Conservation (phyloP, 2,113 vertebrate genomes). For the Syrmaticus mikado region DNA sequence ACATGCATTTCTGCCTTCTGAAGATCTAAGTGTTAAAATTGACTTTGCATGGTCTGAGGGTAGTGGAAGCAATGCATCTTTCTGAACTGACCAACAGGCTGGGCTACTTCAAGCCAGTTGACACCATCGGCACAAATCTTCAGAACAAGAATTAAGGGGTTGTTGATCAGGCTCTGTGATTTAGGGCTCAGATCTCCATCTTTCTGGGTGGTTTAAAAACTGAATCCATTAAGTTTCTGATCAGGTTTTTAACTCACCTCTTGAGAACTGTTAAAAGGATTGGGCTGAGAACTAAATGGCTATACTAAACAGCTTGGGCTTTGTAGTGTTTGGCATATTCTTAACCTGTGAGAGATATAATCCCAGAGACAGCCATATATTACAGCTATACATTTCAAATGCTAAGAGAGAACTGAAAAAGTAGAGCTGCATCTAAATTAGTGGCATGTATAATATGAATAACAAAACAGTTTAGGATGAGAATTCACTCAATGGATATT, state of each 20-base stretch:
- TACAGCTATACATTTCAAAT: background rate
- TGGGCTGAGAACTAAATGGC: background rate
- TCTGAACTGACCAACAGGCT: background rate
- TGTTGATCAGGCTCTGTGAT: background rate
- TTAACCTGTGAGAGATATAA: background rate
- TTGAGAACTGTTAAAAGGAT: background rate
- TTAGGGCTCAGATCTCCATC: background rate
- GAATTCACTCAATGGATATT: background rate
- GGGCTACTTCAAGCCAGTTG: background rate
- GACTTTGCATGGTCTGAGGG: background rate
- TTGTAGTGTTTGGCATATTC: background rate
- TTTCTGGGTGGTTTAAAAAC: background rate
- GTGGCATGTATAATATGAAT: background rate
- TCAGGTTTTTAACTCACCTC: background rate
- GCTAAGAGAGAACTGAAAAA: background rate
- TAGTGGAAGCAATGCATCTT: background rate
- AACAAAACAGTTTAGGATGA: background rate
- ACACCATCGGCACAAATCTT: background rate
- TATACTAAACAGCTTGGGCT: background rate
- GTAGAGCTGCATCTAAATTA: background rate
- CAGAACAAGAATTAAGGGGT: background rate
- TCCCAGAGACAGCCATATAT: background rate
- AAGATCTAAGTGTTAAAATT: background rate
- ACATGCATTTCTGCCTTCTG: background rate
- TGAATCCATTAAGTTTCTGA: background rate